Evolutionary conservation across 2,797 vertebrate species (phyloP), one percentile per base, ranked within the genome.

Genomic region (Caiman crocodilus): DNA sequence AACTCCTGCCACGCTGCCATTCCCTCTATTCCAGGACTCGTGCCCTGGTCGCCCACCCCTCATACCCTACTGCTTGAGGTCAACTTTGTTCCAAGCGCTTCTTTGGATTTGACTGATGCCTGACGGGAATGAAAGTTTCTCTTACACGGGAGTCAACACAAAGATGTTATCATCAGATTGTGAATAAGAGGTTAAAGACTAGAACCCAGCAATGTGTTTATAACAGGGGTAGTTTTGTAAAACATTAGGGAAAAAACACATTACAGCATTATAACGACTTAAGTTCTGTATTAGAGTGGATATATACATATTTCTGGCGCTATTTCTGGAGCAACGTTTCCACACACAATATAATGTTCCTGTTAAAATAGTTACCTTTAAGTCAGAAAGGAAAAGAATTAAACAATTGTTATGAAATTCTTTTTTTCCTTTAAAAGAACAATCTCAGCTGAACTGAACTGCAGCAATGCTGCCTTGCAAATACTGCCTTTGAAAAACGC

Each of bases 391-490:
- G 28, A 58, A 74, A 82, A 74, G 17, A n/a, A 60, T n/a, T 92
- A 2, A 0, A 7, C 83, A 4, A 12, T 80, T 73, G 63, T 13
- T 5, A 30, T 60, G 17, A 23, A 89, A 63, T 26, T 92, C 82
- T 32, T 23, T 89, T 89, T 82, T 26, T 75, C 88, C 1, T 74
- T 1, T 85, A 75, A 82, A 84, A 74, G 42, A 50, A 50, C 42
- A 50, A 50, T 50, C 42, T 50, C 42, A 50, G 42, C 42, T 76
- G 26, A 7, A 32, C 76, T 79, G 75, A 90, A 74, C 13, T 57
- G n/a, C 79, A 76, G 88, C 73, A 82, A 82, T 95, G 76, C 59
- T 93, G n/a, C 76, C 82, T 95, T 96, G 95, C 78, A 95, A 95
- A 92, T 78, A 35, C 64, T 90, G 6, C 92, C 42, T 90, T 96